phyloP scores from a whole-genome alignment of 2,888 invertebrate genomes.

The Orchestes rusci region DNA sequence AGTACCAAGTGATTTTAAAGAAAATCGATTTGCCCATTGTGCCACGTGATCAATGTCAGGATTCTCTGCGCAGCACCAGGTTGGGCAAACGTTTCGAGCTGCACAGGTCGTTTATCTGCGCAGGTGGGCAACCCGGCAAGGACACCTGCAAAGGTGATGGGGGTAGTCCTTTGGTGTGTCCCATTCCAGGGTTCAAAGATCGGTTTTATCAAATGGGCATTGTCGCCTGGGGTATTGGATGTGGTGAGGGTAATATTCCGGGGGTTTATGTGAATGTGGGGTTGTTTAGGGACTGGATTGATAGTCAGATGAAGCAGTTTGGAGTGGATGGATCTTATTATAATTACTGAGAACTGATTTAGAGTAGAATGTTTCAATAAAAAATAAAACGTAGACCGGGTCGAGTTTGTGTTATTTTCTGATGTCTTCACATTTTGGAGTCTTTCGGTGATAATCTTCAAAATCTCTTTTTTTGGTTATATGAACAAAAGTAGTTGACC shows the following conservation, averaged over 20 bases:
- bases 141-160: slow-evolving; percentile 54
- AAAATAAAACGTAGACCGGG: too few species aligned
- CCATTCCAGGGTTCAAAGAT: slow-evolving; percentile 48
- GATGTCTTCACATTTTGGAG: too few species aligned
- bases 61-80: slow-evolving; percentile 53
- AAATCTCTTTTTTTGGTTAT: too few species aligned
- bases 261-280: slow-evolving; percentile 70
- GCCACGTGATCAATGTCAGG: slow-evolving; percentile 52
- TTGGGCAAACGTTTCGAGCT: slow-evolving; percentile 60
- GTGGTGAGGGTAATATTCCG: slow-evolving; percentile 59
- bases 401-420: too few species aligned
- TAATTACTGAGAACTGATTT: neutral
- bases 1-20: slow-evolving; percentile 64
- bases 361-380: too few species aligned
- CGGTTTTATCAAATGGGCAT: slow-evolving; percentile 61
- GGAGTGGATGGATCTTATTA: slow-evolving; percentile 11
- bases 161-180: slow-evolving; percentile 59
- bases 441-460: too few species aligned
- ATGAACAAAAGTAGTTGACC: too few species aligned
- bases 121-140: slow-evolving; percentile 59
- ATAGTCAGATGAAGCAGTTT: slow-evolving; percentile 20
- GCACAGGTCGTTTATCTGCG: slow-evolving; percentile 68
- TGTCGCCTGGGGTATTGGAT: slow-evolving; percentile 79
- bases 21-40: slow-evolving; percentile 64
- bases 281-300: slow-evolving; percentile 39